phyloP scores from a whole-genome alignment of 2,113 vertebrate genomes.

The Calcarius ornatus region DNA sequence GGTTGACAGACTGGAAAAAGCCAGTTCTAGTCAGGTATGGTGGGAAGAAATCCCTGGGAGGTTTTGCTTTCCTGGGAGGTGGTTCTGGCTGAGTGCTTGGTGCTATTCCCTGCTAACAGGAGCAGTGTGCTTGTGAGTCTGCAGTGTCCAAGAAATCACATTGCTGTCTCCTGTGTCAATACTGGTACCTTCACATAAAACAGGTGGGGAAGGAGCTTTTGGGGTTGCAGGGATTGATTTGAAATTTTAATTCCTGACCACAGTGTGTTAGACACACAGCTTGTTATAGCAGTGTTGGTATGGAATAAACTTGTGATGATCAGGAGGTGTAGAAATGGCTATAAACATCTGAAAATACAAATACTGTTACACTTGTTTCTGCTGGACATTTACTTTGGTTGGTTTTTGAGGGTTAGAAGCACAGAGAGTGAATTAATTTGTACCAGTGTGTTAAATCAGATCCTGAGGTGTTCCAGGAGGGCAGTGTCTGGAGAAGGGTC shows the following conservation, averaged over 20 bases:
- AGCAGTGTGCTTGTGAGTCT: background rate
- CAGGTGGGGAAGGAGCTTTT: background rate
- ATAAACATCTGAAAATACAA: fast-evolving
- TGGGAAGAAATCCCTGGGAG: background rate
- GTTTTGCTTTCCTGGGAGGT: background rate
- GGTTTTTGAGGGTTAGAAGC: background rate
- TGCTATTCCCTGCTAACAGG: background rate
- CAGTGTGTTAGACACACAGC: background rate
- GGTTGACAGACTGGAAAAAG: conserved; percentile 92
- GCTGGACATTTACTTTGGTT: background rate
- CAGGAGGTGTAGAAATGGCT: background rate
- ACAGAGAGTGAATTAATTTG: background rate
- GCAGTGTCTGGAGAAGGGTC: background rate
- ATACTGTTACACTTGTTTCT: background rate
- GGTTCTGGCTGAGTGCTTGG: background rate
- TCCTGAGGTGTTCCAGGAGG: background rate
- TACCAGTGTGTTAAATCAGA: background rate
- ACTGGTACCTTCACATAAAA: background rate
- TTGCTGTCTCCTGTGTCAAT: background rate
- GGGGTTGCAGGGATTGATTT: background rate
- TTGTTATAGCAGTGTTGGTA: background rate
- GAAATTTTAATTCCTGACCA: background rate
- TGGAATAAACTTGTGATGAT: background rate
- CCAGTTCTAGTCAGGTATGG: conserved; percentile 90
- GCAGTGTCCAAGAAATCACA: background rate